These are phyloP conservation scores for Pithys albifrons DNA, from an alignment of 2,113 vertebrate species.

Conservation along the genomic window DNA sequence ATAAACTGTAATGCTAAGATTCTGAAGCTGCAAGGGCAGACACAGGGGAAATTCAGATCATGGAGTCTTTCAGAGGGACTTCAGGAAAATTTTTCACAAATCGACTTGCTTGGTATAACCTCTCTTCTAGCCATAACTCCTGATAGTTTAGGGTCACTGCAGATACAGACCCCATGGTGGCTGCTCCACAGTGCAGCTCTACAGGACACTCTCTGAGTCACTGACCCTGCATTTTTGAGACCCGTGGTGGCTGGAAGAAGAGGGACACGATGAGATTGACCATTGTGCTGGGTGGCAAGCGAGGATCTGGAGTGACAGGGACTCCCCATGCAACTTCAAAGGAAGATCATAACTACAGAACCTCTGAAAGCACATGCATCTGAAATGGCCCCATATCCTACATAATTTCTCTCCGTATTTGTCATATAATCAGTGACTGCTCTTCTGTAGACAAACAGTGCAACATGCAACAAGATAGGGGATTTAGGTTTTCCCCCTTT, in stretches of 20 bases:
- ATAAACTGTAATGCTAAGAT: not conserved
- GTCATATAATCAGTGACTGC: too few species aligned
- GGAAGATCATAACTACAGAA: not conserved
- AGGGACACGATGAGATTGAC: not conserved
- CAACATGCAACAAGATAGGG: not conserved
- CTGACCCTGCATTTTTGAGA: not conserved
- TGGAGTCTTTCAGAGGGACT: not conserved
- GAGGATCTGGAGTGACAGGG: not conserved
- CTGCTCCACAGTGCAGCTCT: not conserved
- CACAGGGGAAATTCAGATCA: not conserved
- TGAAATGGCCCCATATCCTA: not conserved
- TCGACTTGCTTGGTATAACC: not conserved
- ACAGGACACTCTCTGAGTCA: not conserved
- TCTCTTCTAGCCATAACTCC: not conserved
- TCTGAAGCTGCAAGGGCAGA: not conserved
- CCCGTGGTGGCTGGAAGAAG: fast-evolving
- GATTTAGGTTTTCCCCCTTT: fast-evolving
- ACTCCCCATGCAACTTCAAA: not conserved
- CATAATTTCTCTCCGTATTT: not conserved
- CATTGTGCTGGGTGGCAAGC: too few species aligned
- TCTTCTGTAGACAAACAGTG: not conserved
- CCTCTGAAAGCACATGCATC: not conserved
- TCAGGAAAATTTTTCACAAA: not conserved
- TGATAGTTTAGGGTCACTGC: not conserved
- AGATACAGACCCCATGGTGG: fast-evolving